Evolutionary conservation across 2,797 vertebrate species (phyloP).

Genomic region (Rhinella marina): DNA sequence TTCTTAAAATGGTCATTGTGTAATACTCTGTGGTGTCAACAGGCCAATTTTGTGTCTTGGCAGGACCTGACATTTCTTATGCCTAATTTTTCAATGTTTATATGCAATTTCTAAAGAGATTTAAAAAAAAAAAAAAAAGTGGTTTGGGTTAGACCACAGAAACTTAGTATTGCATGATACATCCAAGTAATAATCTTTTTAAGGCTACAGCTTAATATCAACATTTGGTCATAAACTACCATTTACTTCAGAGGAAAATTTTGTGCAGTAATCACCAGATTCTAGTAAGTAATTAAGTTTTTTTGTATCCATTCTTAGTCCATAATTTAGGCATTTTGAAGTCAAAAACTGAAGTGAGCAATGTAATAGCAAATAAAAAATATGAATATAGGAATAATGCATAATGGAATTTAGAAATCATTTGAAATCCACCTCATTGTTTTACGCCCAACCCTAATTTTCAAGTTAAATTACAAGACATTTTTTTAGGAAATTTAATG

Average conservation of each 20-base stretch:
- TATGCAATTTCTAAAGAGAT: neutral
- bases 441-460: no score
- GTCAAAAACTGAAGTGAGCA: neutral
- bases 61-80: neutral
- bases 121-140: no score
- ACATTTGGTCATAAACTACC: neutral
- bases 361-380: neutral
- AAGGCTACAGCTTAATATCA: no score
- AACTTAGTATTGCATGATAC: neutral
- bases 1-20: neutral
- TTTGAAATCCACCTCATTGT: no score
- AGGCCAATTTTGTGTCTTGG: slow-evolving; percentile 19
- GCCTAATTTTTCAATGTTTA: neutral
- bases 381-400: no score
- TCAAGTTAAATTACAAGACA: no score
- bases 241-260: neutral
- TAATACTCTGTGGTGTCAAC: neutral
- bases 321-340: neutral
- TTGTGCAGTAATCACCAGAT: neutral
- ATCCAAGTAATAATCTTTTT: no score
- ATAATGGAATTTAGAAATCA: no score
- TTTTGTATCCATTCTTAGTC: no score
- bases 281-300: neutral
- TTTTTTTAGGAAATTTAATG: no score
- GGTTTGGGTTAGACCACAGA: neutral